phyloP scores from a whole-genome alignment of 2,797 vertebrate species.

The Geotrypetes seraphini region DNA sequence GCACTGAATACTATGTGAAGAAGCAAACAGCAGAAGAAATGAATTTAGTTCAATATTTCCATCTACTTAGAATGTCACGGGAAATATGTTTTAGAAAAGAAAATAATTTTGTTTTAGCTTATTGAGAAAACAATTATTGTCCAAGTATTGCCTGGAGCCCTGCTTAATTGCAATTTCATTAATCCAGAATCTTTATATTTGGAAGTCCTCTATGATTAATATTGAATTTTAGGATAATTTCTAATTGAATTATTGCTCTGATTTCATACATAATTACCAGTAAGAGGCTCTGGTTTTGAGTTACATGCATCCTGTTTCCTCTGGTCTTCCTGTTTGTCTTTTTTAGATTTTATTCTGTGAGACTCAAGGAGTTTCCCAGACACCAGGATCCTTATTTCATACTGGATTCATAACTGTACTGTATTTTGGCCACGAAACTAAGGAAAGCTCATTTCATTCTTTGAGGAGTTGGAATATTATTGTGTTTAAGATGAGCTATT shows the following conservation, averaged over 20 bases:
- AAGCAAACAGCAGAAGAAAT: too few relatives aligned
- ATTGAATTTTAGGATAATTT: constrained; percentile 4
- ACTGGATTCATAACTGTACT: neutral
- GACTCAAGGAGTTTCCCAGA: neutral
- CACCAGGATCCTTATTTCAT: neutral
- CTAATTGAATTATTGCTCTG: neutral
- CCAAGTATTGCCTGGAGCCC: neutral
- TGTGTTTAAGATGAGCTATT: too few relatives aligned
- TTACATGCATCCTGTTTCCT: neutral
- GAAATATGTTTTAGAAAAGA: neutral
- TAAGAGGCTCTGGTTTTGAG: neutral
- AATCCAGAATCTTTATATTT: neutral
- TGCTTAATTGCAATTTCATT: neutral
- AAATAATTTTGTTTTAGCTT: neutral
- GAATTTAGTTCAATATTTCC: too few relatives aligned
- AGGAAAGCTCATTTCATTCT: neutral
- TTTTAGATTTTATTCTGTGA: neutral
- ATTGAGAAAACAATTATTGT: neutral
- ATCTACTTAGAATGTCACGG: neutral
- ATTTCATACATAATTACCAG: neutral
- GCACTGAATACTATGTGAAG: too few relatives aligned
- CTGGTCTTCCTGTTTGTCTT: neutral
- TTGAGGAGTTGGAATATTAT: too few relatives aligned
- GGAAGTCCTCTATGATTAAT: neutral
- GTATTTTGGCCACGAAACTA: constrained; percentile 2